Base-by-base conservation (phyloP, 2,888 invertebrate species). In the Eristalis tenax region DNA sequence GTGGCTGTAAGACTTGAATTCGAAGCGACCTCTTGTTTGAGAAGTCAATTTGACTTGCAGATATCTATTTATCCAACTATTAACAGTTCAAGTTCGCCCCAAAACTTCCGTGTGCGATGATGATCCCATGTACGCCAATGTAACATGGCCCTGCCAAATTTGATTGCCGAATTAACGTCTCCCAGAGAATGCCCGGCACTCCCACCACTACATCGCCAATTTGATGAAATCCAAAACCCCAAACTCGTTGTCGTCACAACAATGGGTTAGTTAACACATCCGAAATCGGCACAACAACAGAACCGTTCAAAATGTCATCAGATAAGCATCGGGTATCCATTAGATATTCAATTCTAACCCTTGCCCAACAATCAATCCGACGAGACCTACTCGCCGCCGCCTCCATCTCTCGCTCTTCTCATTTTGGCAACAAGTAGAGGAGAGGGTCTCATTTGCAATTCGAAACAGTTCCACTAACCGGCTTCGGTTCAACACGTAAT, bases 391-490 rank as follows among this genome's bases (percentile, higher is more conserved):
- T 26, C n/a, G n/a, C n/a, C n/a, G n/a, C n/a, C n/a, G n/a, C 15
- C n/a, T 43, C 43, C 18, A 50, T 50, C 38, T 13, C 13, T 13
- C 38, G 38, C 13, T 38, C 38, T 38, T 13, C 50, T n/a, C 18
- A 22, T 64, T 75, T 74, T 38, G 69, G 43, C 59, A 79, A 75
- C 70, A 65, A 65, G 74, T 35, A 18, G 56, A 61, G 57, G 64
- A 35, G 59, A 65, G 57, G 13, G 57, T 64, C 63, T 78, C 73
- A 83, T 83, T 83, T 59, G 74, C 74, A 50, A 83, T 83, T 83
- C 40, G 22, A 76, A 69, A 75, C 66, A 66, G 57, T 76, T 68
- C 63, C 5, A 18, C 50, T 18, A 50, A 50, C 50, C 50, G 50
- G 50, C 50, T 50, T 50, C 50, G 18, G 50, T 50, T 50, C 50